Base-by-base conservation (phyloP, 2,113 vertebrate species). In the Chionomys nivalis region DNA sequence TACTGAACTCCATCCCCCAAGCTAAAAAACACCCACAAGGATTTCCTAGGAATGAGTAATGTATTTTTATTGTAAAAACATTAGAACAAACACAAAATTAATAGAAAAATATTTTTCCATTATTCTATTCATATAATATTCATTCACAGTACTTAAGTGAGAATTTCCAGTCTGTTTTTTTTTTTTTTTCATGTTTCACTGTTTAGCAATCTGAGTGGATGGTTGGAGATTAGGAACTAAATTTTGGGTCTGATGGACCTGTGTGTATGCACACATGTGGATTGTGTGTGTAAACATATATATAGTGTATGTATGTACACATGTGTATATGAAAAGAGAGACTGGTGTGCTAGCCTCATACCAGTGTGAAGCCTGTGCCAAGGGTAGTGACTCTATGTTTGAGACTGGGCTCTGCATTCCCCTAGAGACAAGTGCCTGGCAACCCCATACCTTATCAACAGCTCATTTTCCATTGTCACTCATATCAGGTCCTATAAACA, bases 51-150 rank as follows among this genome's bases (percentile, higher is more conserved):
- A n/a, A 70, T 73, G 90, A 79, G 31, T 49, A 93, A 26, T 66
- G 49, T 47, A 36, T 26, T 83, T 14, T 94, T 12, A 6, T 58
- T 52, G 87, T 88, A 68, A 89, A 73, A 82, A 68, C 58, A 85
- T 92, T 63, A 83, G 31, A 55, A 70, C 77, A 87, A 91, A 75
- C 52, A 58, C 23, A 82, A 76, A 94, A 95, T 87, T 55, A 86
- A 92, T 55, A 91, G 58, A 66, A 39, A 81, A 52, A 26, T 94
- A 3, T 68, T 66, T 66, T 73, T 63, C 39, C 24, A 4, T 49
- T 75, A n/a, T 78, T 92, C 49, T 36, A 61, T 61, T 36, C 39
- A 91, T 63, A 68, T 39, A 36, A 68, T 2, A 70, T 49, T 12
- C 36, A 68, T 77, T 65, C 28, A 55, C 58, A 87, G n/a, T 14